These are phyloP conservation scores for Chlorodrepanis virens DNA, from an alignment of 2,113 vertebrate genomes.

Conservation along the genomic window DNA sequence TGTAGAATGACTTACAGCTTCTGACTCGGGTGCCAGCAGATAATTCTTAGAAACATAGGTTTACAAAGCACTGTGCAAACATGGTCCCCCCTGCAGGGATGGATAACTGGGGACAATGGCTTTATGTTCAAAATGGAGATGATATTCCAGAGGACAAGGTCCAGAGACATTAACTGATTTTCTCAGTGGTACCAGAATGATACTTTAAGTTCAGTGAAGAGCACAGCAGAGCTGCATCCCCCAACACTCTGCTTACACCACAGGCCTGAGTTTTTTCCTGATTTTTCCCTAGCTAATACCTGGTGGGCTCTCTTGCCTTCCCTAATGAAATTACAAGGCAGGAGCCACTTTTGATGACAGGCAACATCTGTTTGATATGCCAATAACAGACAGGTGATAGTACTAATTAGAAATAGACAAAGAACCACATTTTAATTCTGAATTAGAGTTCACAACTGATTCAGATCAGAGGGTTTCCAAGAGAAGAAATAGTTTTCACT, in stretches of 20 bases:
- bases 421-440: not conserved
- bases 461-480: not conserved
- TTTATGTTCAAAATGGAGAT: not conserved
- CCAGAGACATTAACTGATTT: not conserved
- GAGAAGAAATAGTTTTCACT: not conserved
- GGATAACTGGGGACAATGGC: not conserved
- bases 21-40: not conserved
- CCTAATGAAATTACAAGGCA: not conserved
- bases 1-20: conserved; percentile 17
- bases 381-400: not conserved
- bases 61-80: not conserved
- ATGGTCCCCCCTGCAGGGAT: not conserved
- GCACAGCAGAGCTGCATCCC: not conserved
- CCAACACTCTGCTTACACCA: not conserved
- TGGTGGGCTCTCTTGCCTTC: not conserved
- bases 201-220: not conserved
- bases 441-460: not conserved
- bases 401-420: not conserved
- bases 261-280: not conserved
- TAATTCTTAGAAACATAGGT: not conserved
- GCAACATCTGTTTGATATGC: not conserved
- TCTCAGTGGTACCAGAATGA: not conserved
- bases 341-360: not conserved
- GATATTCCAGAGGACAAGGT: not conserved
- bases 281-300: not conserved